Evolutionary conservation across 2,888 invertebrate genomes (phyloP).

Genomic region (Nemapogon koenigi): DNA sequence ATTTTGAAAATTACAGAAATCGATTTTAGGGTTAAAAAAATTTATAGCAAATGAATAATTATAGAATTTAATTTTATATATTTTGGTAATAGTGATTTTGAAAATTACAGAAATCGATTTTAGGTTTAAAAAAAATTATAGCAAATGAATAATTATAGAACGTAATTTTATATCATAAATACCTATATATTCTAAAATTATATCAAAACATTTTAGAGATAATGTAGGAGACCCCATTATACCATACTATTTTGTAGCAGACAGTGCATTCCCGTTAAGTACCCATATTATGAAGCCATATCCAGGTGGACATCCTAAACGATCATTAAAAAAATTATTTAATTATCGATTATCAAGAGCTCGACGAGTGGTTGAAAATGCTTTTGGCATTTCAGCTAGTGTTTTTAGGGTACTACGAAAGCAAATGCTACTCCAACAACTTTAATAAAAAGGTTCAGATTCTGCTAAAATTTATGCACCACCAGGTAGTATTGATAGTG

Average conservation of each 20-base stretch:
- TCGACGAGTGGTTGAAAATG: conserved; percentile 18
- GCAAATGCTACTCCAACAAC: conserved; percentile 17
- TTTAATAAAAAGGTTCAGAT: conserved; percentile 7
- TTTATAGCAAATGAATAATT: too few species aligned
- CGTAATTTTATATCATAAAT: too few species aligned
- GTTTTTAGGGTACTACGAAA: conserved; percentile 18
- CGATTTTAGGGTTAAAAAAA: too few species aligned
- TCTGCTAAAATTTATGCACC: conserved; percentile 15
- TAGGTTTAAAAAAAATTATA: too few species aligned
- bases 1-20: too few species aligned
- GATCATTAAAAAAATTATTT: conserved; percentile 16
- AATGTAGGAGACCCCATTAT: conserved; percentile 12
- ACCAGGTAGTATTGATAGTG: conserved; percentile 14
- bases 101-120: too few species aligned
- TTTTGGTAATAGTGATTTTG: too few species aligned
- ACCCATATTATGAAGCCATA: conserved; percentile 17
- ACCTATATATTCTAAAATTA: too few species aligned
- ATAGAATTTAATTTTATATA: too few species aligned
- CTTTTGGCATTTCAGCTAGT: conserved; percentile 15
- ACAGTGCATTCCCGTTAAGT: conserved; percentile 16
- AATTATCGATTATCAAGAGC: conserved; percentile 18
- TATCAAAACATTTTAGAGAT: too few species aligned
- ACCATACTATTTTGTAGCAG: conserved; percentile 16
- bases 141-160: too few species aligned
- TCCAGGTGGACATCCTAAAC: conserved; percentile 13